These are phyloP conservation scores for Torymus tubicola DNA, from an alignment of 2,888 invertebrate species.

Conservation along the genomic window DNA sequence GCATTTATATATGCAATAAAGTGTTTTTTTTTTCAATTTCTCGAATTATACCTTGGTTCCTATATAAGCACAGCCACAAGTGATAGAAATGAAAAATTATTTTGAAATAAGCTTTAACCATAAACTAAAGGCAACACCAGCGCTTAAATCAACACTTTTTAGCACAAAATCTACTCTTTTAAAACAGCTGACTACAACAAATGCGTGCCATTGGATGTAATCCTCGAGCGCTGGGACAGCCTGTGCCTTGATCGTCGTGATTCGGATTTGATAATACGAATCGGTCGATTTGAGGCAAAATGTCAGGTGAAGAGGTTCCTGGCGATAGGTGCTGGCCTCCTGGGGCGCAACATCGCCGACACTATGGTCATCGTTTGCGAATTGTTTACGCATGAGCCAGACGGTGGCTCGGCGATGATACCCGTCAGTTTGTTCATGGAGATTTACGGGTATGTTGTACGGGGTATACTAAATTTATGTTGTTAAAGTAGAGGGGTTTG, in stretches of 20 bases:
- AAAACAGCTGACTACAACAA: conserved; percentile 70
- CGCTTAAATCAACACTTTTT: too few relatives aligned
- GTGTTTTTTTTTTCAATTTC: too few relatives aligned
- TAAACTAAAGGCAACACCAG: too few relatives aligned
- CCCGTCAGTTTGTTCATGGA: conserved; percentile 81
- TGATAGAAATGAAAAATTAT: not conserved
- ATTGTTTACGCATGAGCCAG: conserved; percentile 88
- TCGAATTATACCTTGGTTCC: too few relatives aligned
- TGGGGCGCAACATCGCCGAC: conserved; percentile 85
- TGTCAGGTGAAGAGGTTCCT: conserved; percentile 87
- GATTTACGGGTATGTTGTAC: conserved; percentile 73
- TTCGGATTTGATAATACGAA: conserved; percentile 82
- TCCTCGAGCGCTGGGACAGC: conserved; percentile 81
- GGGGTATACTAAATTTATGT: too few relatives aligned
- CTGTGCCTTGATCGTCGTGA: conserved; percentile 82
- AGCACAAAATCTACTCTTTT: not conserved
- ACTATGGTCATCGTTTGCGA: conserved; percentile 90
- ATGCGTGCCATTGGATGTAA: conserved; percentile 70
- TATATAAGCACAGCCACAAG: too few relatives aligned
- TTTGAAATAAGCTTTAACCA: not conserved
- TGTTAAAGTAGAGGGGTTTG: too few relatives aligned
- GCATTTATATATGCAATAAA: too few relatives aligned
- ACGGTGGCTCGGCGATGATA: conserved; percentile 88
- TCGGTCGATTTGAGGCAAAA: conserved; percentile 83
- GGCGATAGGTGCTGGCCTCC: conserved; percentile 83